A percentile compares a stretch with the other conserved stretches of the same genome.
Evolutionary conservation across 2,113 vertebrate genomes (phyloP).

Genomic region (Notarius quadriscutis): DNA sequence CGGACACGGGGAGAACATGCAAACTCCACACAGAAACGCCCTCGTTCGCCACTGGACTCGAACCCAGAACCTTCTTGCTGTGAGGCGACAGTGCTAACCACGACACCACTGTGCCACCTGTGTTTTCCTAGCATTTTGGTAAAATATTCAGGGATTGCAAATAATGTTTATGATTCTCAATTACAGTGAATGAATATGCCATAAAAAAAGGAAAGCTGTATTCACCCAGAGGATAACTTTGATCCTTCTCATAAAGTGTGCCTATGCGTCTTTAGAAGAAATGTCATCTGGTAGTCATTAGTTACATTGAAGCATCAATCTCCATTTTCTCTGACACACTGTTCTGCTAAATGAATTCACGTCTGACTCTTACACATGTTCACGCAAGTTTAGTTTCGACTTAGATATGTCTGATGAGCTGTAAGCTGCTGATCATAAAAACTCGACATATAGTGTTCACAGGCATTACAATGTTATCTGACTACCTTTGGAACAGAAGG

Average conservation of each 20-base stretch:
- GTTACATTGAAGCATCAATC: conserved; percentile 20
- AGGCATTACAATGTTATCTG: conserved; percentile 9
- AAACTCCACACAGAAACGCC: no score
- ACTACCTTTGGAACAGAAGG: not conserved
- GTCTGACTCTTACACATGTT: not conserved
- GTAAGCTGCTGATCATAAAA: conserved; percentile 1
- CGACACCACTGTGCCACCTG: no score
- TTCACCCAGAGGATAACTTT: conserved; percentile 15
- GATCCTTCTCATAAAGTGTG: conserved; percentile 4
- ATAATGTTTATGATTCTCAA: not conserved
- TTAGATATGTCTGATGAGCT: not conserved
- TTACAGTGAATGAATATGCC: not conserved
- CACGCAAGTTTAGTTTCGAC: not conserved
- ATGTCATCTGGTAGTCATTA: conserved; percentile 32
- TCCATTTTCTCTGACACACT: conserved; percentile 20
- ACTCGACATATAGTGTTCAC: not conserved
- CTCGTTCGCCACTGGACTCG: no score
- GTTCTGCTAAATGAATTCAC: conserved; percentile 6
- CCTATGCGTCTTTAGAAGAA: conserved; percentile 7
- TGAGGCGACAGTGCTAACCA: no score
- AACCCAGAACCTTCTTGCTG: no score
- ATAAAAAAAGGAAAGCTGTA: not conserved
- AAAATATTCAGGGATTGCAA: not conserved
- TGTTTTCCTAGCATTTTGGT: not conserved
- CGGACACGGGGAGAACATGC: no score